phyloP scores from a whole-genome alignment of 2,113 vertebrate genomes.

The Chrysemys picta region DNA sequence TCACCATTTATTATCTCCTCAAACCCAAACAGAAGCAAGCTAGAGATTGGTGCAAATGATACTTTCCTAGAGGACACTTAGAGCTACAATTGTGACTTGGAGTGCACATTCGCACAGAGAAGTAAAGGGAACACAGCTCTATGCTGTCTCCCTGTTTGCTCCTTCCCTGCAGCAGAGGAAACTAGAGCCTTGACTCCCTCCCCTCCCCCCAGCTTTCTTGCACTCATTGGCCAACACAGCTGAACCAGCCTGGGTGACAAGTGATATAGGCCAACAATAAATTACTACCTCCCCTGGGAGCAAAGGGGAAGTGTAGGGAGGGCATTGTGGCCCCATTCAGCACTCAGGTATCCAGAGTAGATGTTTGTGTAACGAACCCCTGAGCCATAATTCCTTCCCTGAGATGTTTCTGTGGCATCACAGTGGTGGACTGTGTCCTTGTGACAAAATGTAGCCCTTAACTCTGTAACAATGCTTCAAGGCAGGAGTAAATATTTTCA shows the following conservation, averaged over 20 bases:
- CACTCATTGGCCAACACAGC: not conserved
- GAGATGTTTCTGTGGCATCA: not conserved
- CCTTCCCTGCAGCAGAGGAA: not conserved
- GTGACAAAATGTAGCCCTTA: not conserved
- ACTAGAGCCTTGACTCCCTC: not conserved
- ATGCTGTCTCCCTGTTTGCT: not conserved
- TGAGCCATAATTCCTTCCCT: not conserved
- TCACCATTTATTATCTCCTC: constrained; percentile 38
- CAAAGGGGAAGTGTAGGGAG: not conserved
- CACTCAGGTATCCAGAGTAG: not conserved
- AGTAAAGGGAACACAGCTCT: not conserved
- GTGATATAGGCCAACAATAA: not conserved
- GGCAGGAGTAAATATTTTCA: not conserved
- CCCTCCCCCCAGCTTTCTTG: not conserved
- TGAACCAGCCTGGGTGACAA: not conserved
- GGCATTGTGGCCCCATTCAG: not conserved
- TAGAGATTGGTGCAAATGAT: not conserved
- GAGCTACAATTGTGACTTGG: not conserved
- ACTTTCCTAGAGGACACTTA: not conserved
- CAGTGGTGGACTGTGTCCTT: not conserved
- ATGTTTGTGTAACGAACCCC: not conserved
- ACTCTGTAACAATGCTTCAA: not conserved
- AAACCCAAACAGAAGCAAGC: not conserved
- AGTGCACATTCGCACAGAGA: not conserved
- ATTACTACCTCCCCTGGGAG: not conserved